Base-by-base conservation (phyloP, 2,888 invertebrate genomes). In the Eupithecia dodoneata region DNA sequence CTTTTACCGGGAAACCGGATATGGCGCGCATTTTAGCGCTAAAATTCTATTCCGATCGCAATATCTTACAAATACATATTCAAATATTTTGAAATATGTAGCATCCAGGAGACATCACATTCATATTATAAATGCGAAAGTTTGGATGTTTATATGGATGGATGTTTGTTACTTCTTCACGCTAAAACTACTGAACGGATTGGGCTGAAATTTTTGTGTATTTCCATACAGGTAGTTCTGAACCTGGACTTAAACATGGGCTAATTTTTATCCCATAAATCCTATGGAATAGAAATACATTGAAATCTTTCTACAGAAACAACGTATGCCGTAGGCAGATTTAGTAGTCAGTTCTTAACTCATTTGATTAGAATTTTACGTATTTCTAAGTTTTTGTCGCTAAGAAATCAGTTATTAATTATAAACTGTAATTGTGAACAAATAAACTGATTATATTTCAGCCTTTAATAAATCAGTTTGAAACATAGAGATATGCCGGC, bases 1-100 rank as follows among this genome's bases (percentile, higher is more conserved):
- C 63, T 74, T 72, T 74, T 49, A 63, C 63, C 55, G 13, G 63
- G 73, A 66, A 73, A 71, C 75, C 73, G 73, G 78, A 78, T 78
- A 78, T 71, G 63, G 71, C 49, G 63, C 71, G 42, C 49, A 55
- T 18, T 18, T 70, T 47, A 72, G 47, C 15, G 71, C 63, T 75
- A 73, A 78, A 75, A 75, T 71, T 66, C 9, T 71, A 75, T 75
- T 73, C 72, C 72, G 13, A 65, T 71, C 9, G 12, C 44, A 66
- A 66, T 15, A 42, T 41, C 15, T 66, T 15, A 42, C 15, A 30
- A 30, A 30, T 30, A 41, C 5, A n/a, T 13, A 41, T 30, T 65
- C 41, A 65, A 65, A 55, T 65, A 65, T 65, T 65, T 65, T 15
- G 18, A 65, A 65, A 41, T 15, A 30, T 30, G 30, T 30, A 3